Percentiles rank a stretch among this genome's conserved stretches.
Evolutionary conservation across 1,140 invertebrate genomes (phyloP).

Genomic region (Drosophila pseudoananassae): DNA sequence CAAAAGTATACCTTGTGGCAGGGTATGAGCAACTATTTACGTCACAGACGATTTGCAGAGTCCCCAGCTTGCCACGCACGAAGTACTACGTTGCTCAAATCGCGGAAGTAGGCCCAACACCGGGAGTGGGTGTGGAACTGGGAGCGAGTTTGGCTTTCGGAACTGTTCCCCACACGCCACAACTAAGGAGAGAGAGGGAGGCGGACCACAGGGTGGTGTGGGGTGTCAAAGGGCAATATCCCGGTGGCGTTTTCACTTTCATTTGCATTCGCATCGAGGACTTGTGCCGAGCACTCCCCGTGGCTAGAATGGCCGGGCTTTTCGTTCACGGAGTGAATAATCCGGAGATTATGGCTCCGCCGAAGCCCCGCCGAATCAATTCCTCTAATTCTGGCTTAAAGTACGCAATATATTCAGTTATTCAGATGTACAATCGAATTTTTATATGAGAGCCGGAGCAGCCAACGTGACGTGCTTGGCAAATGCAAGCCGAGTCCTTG

Average conservation of each 20-base stretch:
- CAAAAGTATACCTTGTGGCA: not conserved
- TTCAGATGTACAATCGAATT: not conserved
- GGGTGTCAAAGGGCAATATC: conserved; percentile 6
- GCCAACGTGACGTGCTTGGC: conserved; percentile 6
- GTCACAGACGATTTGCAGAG: conserved; percentile 45
- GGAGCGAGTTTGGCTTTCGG: not conserved
- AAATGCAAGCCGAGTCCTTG: not conserved
- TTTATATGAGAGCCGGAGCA: not conserved
- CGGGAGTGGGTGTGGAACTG: not conserved
- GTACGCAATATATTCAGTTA: conserved; percentile 3
- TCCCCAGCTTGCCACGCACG: conserved; percentile 40
- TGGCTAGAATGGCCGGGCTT: conserved; percentile 27
- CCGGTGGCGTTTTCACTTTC: conserved; percentile 34
- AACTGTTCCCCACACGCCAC: not conserved
- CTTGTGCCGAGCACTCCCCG: conserved; percentile 16
- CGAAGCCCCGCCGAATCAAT: conserved; percentile 20
- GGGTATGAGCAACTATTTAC: conserved; percentile 4
- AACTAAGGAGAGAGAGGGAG: not conserved
- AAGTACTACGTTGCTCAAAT: conserved; percentile 4
- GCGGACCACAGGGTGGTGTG: not conserved
- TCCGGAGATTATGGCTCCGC: conserved; percentile 30
- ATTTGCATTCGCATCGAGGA: conserved; percentile 52
- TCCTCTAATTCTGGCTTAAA: conserved; percentile 28
- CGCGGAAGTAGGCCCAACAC: not conserved
- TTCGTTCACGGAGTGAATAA: conserved; percentile 23